Base-by-base conservation (phyloP, 2,797 vertebrate species). In the Xiphophorus birchmanni region DNA sequence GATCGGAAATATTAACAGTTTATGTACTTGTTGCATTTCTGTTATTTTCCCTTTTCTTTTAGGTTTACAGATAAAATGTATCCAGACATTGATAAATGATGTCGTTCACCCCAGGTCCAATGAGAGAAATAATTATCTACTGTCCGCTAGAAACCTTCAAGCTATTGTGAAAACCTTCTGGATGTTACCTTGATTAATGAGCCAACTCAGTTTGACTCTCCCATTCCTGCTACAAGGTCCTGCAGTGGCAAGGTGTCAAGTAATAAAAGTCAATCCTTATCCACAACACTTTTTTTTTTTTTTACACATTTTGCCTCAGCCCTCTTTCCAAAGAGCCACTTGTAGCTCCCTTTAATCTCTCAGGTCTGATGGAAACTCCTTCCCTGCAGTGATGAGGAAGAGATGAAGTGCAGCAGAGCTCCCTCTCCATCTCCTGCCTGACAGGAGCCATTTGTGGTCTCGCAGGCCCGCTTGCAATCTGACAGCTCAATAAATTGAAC, bases 401-500 rank as follows among this genome's bases (percentile, higher is more conserved):
- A 94, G 85, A 90, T 81, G 77, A 88, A 91, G 88, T 56, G 26
- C 81, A 81, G 17, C 80, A 88, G 77, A 86, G 90, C 58, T 76
- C 50, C 82, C 85, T 75, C 87, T 94, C 85, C 87, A 91, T 93
- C 92, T 92, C 77, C 79, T 42, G 10, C 65, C 82, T 87, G 91
- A 92, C 93, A 91, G 90, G 73, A 40, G 54, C 83, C 81, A 89
- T 94, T 90, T 87, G 84, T 86, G 86, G 86, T 83, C 86, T 86
- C 74, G 83, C 76, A 50, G 87, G 79, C 71, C 79, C 35, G 47
- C 88, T 93, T 79, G 76, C 83, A 79, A 17, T 83, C 90, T 92
- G 92, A 91, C 94, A 93, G 91, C 92, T 93, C 90, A 89, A 91
- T 93, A 95, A 95, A 96, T 95, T 93, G 91, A 84, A 89, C 89